Conservation (phyloP, 2,888 invertebrate species). For the Acleris laterana region DNA sequence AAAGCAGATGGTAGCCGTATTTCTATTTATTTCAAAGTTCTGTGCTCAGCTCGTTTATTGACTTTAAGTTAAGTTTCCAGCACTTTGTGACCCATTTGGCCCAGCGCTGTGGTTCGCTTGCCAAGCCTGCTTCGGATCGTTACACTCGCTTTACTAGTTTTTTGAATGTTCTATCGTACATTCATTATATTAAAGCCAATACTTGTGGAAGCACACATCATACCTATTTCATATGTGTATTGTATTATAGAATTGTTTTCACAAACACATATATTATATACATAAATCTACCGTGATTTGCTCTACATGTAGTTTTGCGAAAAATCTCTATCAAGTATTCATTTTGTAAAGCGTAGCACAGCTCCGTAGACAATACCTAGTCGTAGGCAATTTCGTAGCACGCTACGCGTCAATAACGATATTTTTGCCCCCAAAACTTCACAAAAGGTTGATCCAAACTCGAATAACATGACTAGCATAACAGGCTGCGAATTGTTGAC, state of each 20-base stretch:
- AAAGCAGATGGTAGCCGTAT: neutral
- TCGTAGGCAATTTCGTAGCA: conserved; percentile 7
- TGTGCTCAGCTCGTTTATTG: neutral
- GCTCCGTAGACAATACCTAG: neutral
- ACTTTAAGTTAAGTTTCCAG: neutral
- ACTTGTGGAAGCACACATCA: too few relatives aligned
- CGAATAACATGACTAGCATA: too few relatives aligned
- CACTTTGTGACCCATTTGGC: conserved; percentile 32
- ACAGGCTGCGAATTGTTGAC: too few relatives aligned
- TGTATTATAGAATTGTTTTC: too few relatives aligned
- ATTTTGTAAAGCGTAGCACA: conserved; percentile 1
- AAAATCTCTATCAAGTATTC: neutral
- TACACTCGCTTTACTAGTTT: conserved; percentile 1
- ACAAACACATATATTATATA: too few relatives aligned
- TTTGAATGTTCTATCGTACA: neutral
- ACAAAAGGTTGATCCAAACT: neutral
- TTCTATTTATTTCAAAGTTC: neutral
- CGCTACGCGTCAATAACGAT: neutral
- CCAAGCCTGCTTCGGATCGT: conserved; percentile 11
- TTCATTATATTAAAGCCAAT: too few relatives aligned
- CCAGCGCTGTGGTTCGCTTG: neutral
- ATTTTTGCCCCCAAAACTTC: neutral
- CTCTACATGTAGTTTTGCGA: too few relatives aligned
- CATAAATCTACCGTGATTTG: too few relatives aligned
- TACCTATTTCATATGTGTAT: too few relatives aligned